phyloP scores from a whole-genome alignment of 2,888 invertebrate species.

The Azorinus chamasolen region DNA sequence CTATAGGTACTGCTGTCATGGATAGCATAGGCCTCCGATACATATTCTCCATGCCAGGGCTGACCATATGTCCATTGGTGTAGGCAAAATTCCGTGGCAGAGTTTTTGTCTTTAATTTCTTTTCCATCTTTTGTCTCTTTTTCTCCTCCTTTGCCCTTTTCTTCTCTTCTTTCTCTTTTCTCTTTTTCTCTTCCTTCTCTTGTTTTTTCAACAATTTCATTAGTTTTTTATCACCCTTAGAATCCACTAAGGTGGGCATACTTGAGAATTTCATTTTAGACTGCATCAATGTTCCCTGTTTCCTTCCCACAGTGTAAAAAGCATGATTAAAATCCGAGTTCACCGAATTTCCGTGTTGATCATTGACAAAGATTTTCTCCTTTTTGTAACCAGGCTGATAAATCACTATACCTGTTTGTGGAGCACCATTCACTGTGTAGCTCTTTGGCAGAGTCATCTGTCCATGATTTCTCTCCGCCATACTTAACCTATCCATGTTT shows the following conservation, averaged over 20 bases:
- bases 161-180: slow-evolving; percentile 75
- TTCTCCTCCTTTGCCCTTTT: slow-evolving; percentile 77
- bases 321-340: no score
- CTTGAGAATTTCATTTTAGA: slow-evolving; percentile 74
- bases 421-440: slow-evolving; percentile 49
- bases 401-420: slow-evolving; percentile 59
- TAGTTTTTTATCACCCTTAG: slow-evolving; percentile 75
- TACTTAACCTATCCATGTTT: slow-evolving; percentile 48
- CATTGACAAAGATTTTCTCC: slow-evolving; percentile 1
- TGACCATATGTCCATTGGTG: slow-evolving; percentile 62
- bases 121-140: slow-evolving; percentile 74
- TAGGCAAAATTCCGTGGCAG: slow-evolving; percentile 77
- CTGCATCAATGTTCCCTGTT: slow-evolving; percentile 65
- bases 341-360: no score
- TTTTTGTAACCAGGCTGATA: slow-evolving; percentile 51
- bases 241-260: slow-evolving; percentile 76
- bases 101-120: slow-evolving; percentile 71
- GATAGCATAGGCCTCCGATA: slow-evolving; percentile 71
- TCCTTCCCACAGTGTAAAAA: slow-evolving; percentile 44
- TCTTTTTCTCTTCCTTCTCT: slow-evolving; percentile 76
- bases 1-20: slow-evolving; percentile 76
- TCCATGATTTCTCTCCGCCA: slow-evolving; percentile 44
- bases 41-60: slow-evolving; percentile 56
- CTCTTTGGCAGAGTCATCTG: slow-evolving; percentile 28
- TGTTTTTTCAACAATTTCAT: slow-evolving; percentile 75